Evolutionary conservation across 2,113 vertebrate genomes (phyloP).

Genomic region (Suncus etruscus): DNA sequence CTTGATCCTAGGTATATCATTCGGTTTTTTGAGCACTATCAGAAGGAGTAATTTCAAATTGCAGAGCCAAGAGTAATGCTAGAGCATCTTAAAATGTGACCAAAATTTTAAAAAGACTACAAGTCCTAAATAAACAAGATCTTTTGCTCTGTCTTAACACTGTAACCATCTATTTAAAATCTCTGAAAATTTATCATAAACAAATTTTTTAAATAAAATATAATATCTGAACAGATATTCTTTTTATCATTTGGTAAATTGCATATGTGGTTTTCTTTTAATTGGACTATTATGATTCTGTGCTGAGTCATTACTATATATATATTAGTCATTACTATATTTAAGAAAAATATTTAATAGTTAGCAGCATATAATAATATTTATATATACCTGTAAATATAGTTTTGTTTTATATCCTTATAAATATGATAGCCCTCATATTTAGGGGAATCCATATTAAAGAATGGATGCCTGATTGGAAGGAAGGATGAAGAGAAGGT

Average conservation of each 20-base stretch:
- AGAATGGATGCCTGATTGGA: background rate
- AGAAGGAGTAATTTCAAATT: too few relatives aligned
- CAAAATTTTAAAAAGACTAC: background rate
- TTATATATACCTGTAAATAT: background rate
- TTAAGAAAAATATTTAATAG: slow-evolving; percentile 20
- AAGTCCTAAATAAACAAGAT: background rate
- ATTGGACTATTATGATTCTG: background rate
- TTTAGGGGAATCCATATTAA: background rate
- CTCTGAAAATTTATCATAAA: background rate
- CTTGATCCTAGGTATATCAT: too few relatives aligned
- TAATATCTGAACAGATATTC: background rate
- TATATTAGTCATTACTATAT: background rate
- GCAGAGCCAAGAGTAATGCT: too few relatives aligned
- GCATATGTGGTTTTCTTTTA: slow-evolving; percentile 12
- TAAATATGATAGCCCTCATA: too few relatives aligned
- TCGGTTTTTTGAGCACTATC: too few relatives aligned
- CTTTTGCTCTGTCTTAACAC: background rate
- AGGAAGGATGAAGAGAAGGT: too few relatives aligned
- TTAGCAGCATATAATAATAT: background rate
- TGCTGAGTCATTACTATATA: slow-evolving; percentile 32
- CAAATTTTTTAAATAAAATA: background rate
- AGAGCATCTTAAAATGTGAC: too few relatives aligned
- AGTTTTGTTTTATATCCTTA: slow-evolving; percentile 24
- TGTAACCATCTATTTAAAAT: background rate
- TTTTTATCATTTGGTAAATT: background rate